Conservation (phyloP, 2,797 vertebrate genomes). For the Macrochelys suwanniensis region DNA sequence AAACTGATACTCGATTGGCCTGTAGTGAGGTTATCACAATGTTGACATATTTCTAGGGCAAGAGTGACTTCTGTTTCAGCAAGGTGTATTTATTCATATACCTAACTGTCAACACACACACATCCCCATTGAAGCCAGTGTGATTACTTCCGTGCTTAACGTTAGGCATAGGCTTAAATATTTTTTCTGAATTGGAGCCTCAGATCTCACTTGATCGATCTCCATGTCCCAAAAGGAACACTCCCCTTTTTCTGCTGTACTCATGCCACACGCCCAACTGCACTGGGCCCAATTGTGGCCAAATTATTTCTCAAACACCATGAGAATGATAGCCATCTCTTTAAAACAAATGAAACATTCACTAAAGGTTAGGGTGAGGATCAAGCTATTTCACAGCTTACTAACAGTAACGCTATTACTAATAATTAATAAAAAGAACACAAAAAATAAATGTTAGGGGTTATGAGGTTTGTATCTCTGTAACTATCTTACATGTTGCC, state of each 20-base stretch:
- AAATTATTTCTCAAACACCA: neutral
- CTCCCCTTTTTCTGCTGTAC: rapidly evolving
- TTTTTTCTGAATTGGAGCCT: neutral
- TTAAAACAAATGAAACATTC: neutral
- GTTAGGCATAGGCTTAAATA: neutral
- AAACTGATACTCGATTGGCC: neutral
- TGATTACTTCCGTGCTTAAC: neutral
- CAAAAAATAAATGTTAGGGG: neutral
- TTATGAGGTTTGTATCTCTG: neutral
- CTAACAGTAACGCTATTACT: neutral
- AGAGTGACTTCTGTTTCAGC: neutral
- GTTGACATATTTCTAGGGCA: neutral
- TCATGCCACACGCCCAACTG: neutral
- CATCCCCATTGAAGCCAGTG: neutral
- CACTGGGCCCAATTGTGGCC: neutral
- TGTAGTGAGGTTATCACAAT: neutral
- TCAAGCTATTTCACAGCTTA: neutral
- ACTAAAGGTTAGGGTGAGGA: neutral
- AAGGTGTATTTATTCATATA: neutral
- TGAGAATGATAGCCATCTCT: neutral
- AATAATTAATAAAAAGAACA: neutral
- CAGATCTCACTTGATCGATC: neutral
- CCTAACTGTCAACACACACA: neutral
- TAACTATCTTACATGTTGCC: neutral
- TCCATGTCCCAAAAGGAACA: neutral